phyloP scores from a whole-genome alignment of 2,113 vertebrate species.

The Dipodomys ordii region DNA sequence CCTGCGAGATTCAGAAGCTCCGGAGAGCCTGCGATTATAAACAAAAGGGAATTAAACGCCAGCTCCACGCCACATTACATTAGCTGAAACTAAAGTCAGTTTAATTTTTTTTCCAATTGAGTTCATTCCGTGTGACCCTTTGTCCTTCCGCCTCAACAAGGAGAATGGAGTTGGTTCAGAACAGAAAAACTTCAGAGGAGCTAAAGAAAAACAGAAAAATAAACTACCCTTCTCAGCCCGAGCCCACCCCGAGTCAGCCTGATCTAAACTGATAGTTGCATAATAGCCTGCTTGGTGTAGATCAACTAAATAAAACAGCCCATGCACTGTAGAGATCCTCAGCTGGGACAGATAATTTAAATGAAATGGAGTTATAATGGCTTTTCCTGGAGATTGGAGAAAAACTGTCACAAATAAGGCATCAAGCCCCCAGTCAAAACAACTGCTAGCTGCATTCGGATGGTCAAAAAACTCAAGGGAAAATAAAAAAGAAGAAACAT shows the following conservation, averaged over 20 bases:
- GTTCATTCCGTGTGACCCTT: conserved; percentile 30
- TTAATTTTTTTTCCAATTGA: conserved; percentile 58
- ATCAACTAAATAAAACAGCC: conserved; percentile 19
- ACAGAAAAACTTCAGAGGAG: conserved; percentile 23
- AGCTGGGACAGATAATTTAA: conserved; percentile 11
- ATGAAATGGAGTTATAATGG: background rate
- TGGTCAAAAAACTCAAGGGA: background rate
- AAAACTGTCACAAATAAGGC: background rate
- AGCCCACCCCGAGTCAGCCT: conserved; percentile 61
- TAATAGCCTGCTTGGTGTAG: background rate
- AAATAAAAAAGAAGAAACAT: background rate
- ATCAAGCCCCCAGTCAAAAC: background rate
- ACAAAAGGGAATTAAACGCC: conserved; percentile 69
- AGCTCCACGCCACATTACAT: conserved; percentile 50
- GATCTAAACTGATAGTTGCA: conserved; percentile 62
- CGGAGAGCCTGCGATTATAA: conserved; percentile 56
- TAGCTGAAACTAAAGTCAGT: conserved; percentile 57
- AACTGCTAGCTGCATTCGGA: background rate
- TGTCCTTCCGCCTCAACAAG: conserved; percentile 65
- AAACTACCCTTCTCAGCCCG: background rate
- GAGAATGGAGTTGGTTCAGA: conserved; percentile 50
- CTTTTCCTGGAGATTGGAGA: background rate
- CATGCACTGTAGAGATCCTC: conserved; percentile 41
- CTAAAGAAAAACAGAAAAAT: conserved; percentile 48
- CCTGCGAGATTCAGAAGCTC: conserved; percentile 59